Base-by-base conservation (phyloP, 2,113 vertebrate genomes). In the Python bivittatus region DNA sequence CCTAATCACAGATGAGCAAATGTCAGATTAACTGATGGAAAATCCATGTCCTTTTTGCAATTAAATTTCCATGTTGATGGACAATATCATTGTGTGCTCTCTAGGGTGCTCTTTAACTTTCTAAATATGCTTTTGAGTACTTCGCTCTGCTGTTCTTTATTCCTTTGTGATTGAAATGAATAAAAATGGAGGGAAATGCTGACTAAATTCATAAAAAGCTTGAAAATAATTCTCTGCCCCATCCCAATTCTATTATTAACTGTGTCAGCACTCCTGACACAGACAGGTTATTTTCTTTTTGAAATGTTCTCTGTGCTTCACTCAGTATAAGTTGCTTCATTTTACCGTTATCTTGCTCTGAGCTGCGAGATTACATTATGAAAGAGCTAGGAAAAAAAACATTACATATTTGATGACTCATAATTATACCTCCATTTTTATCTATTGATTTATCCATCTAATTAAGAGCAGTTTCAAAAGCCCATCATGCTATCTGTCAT, bases 371-470 rank as follows among this genome's bases (percentile, higher is more conserved):
- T 96, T 84, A 92, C 13, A 89, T 85, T 92, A 89, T 53, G 91
- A 95, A 94, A 89, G 27, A 72, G 1, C 87, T 42, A 88, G 61
- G 48, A 95, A 96, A 85, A 90, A 90, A 2, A 38, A 20, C 17
- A 42, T 89, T 79, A 84, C 7, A 52, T 90, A 25, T 86, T 92
- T 93, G 88, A 9, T 87, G 90, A 57, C n/a, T 79, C 12, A 48
- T 93, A 92, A 93, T 93, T 91, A 94, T 0, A 6, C 22, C 23
- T 60, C 20, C 54, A 29, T 60, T 7, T 84, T 84, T 92, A 92
- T 90, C 92, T 93, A 86, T 89, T 89, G 48, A 86, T 94, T 93
- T 92, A 93, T 92, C 93, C 11, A 79, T 93, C 95, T 93, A 86
- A 95, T 94, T 94, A 93, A 93, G 94, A 86, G 6, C 0, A 58